Percentiles rank a stretch among this genome's conserved stretches.
Conservation (phyloP, 2,888 invertebrate genomes). For the Lycophotia porphyrea region DNA sequence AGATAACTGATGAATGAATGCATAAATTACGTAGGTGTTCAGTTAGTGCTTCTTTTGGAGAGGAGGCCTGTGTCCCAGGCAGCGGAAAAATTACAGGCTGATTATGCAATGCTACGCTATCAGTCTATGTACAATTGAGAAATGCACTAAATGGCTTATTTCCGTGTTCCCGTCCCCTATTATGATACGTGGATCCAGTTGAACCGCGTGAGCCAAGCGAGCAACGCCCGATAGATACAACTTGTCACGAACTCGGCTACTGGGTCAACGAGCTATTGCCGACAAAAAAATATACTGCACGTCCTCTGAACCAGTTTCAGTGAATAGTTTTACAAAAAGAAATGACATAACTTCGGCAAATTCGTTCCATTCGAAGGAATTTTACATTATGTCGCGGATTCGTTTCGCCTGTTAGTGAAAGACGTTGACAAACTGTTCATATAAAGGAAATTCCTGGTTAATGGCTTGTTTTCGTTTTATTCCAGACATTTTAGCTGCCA, state of each 20-base stretch:
- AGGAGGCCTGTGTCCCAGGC: background rate
- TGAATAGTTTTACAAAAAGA: slow-evolving; percentile 51
- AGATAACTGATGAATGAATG: slow-evolving; percentile 39
- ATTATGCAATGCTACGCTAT: background rate
- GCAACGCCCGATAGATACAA: slow-evolving; percentile 75
- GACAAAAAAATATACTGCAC: slow-evolving; percentile 65
- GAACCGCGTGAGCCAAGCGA: slow-evolving; percentile 60
- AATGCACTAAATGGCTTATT: slow-evolving; percentile 59
- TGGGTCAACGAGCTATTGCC: slow-evolving; percentile 83
- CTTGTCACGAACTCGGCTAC: slow-evolving; percentile 85
- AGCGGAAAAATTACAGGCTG: background rate
- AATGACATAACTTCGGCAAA: slow-evolving; percentile 14
- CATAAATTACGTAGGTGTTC: slow-evolving; percentile 17
- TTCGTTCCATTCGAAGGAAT: slow-evolving; percentile 5
- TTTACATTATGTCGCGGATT: slow-evolving; percentile 7
- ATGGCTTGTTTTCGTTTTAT: slow-evolving; percentile 34
- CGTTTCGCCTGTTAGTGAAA: slow-evolving; percentile 5
- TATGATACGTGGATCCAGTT: slow-evolving; percentile 55
- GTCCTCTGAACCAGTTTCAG: slow-evolving; percentile 45
- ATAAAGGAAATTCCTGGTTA: slow-evolving; percentile 25
- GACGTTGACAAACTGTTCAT: slow-evolving; percentile 27
- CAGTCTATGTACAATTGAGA: slow-evolving; percentile 29
- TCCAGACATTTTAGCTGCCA: slow-evolving; percentile 30
- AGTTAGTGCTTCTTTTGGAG: background rate
- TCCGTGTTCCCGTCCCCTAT: slow-evolving; percentile 65